A percentile compares a stretch with the other conserved stretches of the same genome.
Conservation (phyloP, 1,140 invertebrate species). For the Gyrodactylus bullatarudis region DNA sequence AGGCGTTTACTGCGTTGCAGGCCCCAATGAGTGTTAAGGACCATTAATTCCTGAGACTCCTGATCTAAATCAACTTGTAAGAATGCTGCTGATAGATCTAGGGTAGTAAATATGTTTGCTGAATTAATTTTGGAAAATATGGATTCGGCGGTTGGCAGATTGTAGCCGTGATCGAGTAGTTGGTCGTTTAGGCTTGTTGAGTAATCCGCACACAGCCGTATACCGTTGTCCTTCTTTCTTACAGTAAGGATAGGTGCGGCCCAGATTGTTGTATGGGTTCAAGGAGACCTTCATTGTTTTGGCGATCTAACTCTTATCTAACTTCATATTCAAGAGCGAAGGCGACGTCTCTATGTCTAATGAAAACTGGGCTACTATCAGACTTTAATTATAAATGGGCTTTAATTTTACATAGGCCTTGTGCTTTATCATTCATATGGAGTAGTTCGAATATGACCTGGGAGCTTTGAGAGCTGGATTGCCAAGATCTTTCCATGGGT, state of each 20-base stretch:
- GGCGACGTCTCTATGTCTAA: neutral
- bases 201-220: neutral
- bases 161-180: neutral
- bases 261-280: neutral
- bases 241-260: neutral
- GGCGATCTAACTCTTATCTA: neutral
- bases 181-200: neutral
- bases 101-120: slow-evolving; percentile 11
- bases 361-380: neutral
- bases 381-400: neutral
- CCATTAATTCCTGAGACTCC: slow-evolving; percentile 9
- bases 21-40: slow-evolving; percentile 10
- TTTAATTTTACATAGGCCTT: neutral
- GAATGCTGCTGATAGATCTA: slow-evolving; percentile 14
- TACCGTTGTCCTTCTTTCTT: neutral
- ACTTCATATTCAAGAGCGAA: neutral
- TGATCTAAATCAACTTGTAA: slow-evolving; percentile 13
- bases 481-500: too few species aligned
- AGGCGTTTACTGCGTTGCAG: slow-evolving; percentile 8
- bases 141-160: slow-evolving; percentile 9
- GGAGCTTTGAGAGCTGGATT: too few species aligned
- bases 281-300: neutral
- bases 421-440: neutral
- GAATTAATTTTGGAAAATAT: slow-evolving; percentile 10
- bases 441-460: too few species aligned